A percentile compares a stretch with the other conserved stretches of the same genome.
These are phyloP conservation scores for Haliclona indistincta DNA, from an alignment of 37 sponge, comb jelly and placozoan genomes.

Conservation along the genomic window DNA sequence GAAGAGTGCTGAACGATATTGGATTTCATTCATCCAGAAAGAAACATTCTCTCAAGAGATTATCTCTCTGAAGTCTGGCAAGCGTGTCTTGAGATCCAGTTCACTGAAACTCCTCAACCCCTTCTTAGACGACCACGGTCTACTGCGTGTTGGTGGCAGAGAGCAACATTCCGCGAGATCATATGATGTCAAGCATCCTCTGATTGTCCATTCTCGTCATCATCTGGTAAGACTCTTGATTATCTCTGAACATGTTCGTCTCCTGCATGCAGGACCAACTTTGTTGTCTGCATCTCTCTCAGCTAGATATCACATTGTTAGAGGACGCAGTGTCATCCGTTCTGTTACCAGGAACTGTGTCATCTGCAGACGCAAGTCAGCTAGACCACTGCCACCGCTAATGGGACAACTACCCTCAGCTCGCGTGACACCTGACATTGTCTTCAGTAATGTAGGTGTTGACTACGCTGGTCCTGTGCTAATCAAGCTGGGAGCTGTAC, in stretches of 20 bases:
- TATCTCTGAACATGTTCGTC: conserved; percentile 9
- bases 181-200: conserved; percentile 20
- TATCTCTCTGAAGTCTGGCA: too few relatives aligned
- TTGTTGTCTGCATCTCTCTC: conserved; percentile 15
- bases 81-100: conserved; percentile 25
- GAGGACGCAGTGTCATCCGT: conserved; percentile 19
- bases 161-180: conserved; percentile 11
- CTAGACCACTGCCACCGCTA: conserved; percentile 12
- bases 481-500: conserved; percentile 22
- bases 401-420: conserved; percentile 48
- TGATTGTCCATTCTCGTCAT: conserved; percentile 36
- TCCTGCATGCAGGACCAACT: conserved; percentile 44
- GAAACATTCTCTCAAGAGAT: too few relatives aligned
- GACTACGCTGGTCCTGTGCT: conserved; percentile 63
- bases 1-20: too few relatives aligned
- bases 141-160: conserved; percentile 45
- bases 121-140: conserved; percentile 26
- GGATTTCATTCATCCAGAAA: too few relatives aligned
- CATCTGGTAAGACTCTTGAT: conserved; percentile 27
- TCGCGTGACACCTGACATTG: conserved; percentile 15
- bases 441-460: conserved; percentile 32
- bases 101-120: conserved; percentile 9
- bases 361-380: conserved; percentile 29
- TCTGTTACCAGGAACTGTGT: conserved; percentile 33
- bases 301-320: conserved; percentile 25